Conservation (phyloP, 1,140 invertebrate species). For the Stegodyphus dumicola region DNA sequence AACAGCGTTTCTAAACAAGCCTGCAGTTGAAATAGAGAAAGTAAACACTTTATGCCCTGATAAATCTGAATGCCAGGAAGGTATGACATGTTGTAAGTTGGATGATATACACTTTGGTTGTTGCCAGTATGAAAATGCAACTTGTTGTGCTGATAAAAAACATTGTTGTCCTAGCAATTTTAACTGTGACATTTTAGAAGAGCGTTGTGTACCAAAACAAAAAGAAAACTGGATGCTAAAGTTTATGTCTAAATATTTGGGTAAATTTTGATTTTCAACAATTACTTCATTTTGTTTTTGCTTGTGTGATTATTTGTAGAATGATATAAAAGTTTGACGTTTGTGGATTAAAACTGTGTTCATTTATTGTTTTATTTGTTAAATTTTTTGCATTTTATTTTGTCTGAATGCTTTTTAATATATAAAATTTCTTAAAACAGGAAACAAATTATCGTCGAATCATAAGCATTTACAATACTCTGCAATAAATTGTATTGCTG, state of each 20-base stretch:
- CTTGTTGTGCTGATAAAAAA: constrained; percentile 65
- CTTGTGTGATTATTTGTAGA: no score
- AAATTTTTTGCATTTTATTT: no score
- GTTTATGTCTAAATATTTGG: background rate
- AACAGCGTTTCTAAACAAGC: background rate
- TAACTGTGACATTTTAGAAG: constrained; percentile 63
- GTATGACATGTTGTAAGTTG: constrained; percentile 59
- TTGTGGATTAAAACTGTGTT: no score
- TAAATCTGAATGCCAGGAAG: background rate
- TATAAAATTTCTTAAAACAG: no score
- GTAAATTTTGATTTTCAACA: background rate
- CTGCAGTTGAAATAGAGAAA: constrained; percentile 1
- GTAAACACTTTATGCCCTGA: constrained; percentile 38
- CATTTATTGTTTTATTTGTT: no score
- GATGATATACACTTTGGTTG: constrained; percentile 66
- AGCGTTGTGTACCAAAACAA: constrained; percentile 12
- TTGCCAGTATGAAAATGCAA: constrained; percentile 67
- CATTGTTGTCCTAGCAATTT: constrained; percentile 66
- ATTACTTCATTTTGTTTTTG: no score
- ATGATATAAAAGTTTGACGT: no score
- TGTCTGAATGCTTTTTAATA: no score
- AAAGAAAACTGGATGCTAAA: background rate
- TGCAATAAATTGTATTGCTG: no score
- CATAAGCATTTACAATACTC: no score
- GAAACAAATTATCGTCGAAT: no score